These are phyloP conservation scores for Hirudinaria manillensis DNA, from an alignment of 2,888 invertebrate genomes.

Conservation along the genomic window DNA sequence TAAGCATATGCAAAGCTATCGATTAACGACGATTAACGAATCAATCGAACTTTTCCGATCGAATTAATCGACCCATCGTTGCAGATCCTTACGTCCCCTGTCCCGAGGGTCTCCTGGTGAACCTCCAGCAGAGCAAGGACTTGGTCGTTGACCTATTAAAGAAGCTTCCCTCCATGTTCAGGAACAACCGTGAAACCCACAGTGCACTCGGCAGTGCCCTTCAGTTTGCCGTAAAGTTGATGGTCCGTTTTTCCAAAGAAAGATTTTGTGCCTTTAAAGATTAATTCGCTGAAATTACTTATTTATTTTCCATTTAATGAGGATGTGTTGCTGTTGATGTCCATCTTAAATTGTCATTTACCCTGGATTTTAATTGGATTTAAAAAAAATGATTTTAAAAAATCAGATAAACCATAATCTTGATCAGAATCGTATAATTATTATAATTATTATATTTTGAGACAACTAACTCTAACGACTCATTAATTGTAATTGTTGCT, in stretches of 20 bases:
- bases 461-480: too few species aligned
- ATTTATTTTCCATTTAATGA: not conserved
- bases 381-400: too few species aligned
- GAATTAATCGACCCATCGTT: constrained; percentile 10
- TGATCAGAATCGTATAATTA: too few species aligned
- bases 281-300: too few species aligned
- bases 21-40: not conserved
- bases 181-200: constrained; percentile 64
- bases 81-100: constrained; percentile 87
- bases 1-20: not conserved
- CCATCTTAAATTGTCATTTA: not conserved
- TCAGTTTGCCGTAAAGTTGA: constrained; percentile 82
- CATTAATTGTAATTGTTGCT: too few species aligned
- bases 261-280: not conserved
- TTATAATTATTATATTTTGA: too few species aligned
- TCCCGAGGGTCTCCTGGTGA: constrained; percentile 84
- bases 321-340: not conserved
- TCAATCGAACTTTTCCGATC: not conserved
- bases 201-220: constrained; percentile 86
- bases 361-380: not conserved
- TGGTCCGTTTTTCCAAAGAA: constrained; percentile 60
- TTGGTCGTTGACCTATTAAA: constrained; percentile 53
- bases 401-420: too few species aligned
- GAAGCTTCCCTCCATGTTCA: constrained; percentile 72
- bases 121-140: constrained; percentile 76